A percentile compares a stretch with the other conserved stretches of the same genome.
phyloP scores from a whole-genome alignment of 1,140 invertebrate species.

The Drosophila pseudoobscura region DNA sequence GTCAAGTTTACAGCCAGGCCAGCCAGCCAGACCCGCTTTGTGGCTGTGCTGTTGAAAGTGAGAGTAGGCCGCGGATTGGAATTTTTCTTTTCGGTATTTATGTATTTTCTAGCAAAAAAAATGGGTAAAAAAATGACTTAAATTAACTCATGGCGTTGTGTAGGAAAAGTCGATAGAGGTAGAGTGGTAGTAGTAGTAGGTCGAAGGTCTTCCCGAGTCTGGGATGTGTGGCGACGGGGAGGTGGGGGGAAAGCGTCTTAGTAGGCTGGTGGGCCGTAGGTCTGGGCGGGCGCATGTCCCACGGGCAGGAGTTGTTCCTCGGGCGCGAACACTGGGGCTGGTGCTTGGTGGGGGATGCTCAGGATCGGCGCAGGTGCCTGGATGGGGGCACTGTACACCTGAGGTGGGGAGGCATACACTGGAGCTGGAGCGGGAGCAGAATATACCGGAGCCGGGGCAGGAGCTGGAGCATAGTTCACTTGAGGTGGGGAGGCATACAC shows the following conservation, averaged over 20 bases:
- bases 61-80: no score
- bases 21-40: no score
- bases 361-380: slow-evolving; percentile 39
- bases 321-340: slow-evolving; percentile 30
- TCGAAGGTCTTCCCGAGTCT: slow-evolving; percentile 35
- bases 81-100: slow-evolving; percentile 16
- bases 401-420: slow-evolving; percentile 25
- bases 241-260: slow-evolving; percentile 28
- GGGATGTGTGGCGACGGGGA: not conserved
- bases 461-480: slow-evolving; percentile 19
- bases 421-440: slow-evolving; percentile 29
- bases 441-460: slow-evolving; percentile 33
- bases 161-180: slow-evolving; percentile 42
- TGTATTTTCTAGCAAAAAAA: slow-evolving; percentile 56
- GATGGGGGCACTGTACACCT: slow-evolving; percentile 28
- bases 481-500: slow-evolving; percentile 5
- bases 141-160: slow-evolving; percentile 60
- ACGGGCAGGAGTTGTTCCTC: slow-evolving; percentile 55
- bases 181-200: slow-evolving; percentile 27
- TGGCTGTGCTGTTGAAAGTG: no score
- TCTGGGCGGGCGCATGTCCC: slow-evolving; percentile 67
- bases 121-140: slow-evolving; percentile 52
- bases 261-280: slow-evolving; percentile 66
- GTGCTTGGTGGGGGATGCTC: slow-evolving; percentile 49
- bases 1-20: no score